Evolutionary conservation across 2,888 invertebrate species (phyloP), one percentile per base, ranked within the genome.

Genomic region (Rhopalosiphum nymphaeae): DNA sequence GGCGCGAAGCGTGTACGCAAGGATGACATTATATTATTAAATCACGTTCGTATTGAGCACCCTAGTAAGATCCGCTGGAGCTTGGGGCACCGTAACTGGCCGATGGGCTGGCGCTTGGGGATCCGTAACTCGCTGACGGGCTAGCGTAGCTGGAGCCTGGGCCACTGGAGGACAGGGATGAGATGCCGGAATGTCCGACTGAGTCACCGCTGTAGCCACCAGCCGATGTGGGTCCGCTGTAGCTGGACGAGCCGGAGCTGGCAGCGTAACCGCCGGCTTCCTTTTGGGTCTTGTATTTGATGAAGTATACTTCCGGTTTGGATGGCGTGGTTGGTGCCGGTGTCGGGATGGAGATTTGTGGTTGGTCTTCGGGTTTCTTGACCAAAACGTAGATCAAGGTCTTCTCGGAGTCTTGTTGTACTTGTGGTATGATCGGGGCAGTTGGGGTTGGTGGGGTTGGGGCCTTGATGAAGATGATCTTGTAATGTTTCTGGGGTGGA

Each of bases 391-490:
- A 98, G 95, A 98, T 98, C 95, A 98, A 97, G 93, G 98, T 98
- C 96, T 98, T 98, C 96, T 98, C 98, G 78, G 95, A 98, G 96
- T 98, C 98, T 96, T 98, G 98, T 95, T 97, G 97, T 96, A 98
- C 97, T 61, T 97, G 96, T 57, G 98, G 98, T 95, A 98, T 98
- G 95, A 98, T 97, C 95, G 98, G 98, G 0, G 97, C 98, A 95
- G 97, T 97, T 94, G 98, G 98, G 95, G 98, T 97, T 95, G 98
- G 98, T 95, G 98, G 97, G 95, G 98, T 97, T 95, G 98, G 98
- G 94, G 98, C 98, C 97, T 98, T 98, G 96, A 98, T 98, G 97
- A 98, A 98, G 96, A 98, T 98, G 96, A 98, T 98, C 96, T 98
- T 98, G 97, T 98, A 98, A 96, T 98, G 98, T 95, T 98, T 98